Percentiles rank a stretch among this genome's conserved stretches.
These are phyloP conservation scores for Trachelipus rathkii DNA, from an alignment of 1,140 invertebrate species.

Conservation along the genomic window DNA sequence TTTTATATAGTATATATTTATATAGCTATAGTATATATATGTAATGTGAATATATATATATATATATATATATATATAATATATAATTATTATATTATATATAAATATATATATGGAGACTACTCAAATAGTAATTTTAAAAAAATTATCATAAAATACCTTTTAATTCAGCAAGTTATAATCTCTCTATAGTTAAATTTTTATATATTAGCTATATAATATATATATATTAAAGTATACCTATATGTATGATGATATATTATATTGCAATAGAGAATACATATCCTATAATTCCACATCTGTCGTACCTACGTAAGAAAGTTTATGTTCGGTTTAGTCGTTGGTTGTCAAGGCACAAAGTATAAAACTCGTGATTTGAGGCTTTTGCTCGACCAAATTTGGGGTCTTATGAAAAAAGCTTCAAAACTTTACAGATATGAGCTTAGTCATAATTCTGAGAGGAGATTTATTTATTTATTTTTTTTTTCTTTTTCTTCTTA, in stretches of 20 bases:
- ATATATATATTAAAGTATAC: not conserved
- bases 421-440: not conserved
- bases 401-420: not conserved
- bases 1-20: too few relatives aligned
- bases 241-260: not conserved
- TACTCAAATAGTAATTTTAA: too few relatives aligned
- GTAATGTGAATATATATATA: too few relatives aligned
- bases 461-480: not conserved
- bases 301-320: not conserved
- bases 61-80: too few relatives aligned
- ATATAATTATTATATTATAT: too few relatives aligned
- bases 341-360: not conserved
- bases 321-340: not conserved
- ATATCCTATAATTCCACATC: constrained; percentile 1
- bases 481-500: not conserved
- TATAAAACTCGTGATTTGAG: not conserved
- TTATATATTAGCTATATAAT: too few relatives aligned
- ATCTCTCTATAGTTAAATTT: too few relatives aligned
- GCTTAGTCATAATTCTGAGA: constrained; percentile 5
- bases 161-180: too few relatives aligned
- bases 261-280: not conserved
- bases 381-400: not conserved
- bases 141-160: too few relatives aligned
- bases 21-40: too few relatives aligned
- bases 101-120: too few relatives aligned